Percentiles rank a stretch among this genome's conserved stretches.
These are phyloP conservation scores for Nibea albiflora DNA, from an alignment of 2,113 vertebrate species.

Conservation along the genomic window DNA sequence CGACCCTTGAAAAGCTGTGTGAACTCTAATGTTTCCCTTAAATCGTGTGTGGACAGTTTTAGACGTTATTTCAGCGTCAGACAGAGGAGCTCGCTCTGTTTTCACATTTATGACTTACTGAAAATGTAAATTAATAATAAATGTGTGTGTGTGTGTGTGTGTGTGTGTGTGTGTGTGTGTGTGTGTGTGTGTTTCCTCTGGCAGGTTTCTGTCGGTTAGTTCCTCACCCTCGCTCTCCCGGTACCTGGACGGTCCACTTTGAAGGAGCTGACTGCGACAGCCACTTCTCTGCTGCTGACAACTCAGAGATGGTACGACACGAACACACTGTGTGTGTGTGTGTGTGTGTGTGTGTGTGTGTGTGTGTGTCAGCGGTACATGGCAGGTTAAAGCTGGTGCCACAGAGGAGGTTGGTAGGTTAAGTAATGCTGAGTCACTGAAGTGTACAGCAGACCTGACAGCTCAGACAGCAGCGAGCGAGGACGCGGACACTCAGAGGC, in stretches of 20 bases:
- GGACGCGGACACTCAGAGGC: conserved; percentile 1
- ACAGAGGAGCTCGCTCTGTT: background rate
- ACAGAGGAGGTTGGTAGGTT: conserved; percentile 17
- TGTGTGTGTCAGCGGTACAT: background rate
- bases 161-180: background rate
- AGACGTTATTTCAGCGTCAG: background rate
- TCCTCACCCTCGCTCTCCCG: conserved; percentile 91
- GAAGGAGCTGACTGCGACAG: conserved; percentile 95
- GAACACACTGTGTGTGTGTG: too few relatives aligned
- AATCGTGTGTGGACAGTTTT: too few relatives aligned
- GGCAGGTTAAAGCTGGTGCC: conserved; percentile 12
- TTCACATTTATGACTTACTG: background rate
- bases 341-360: too few relatives aligned
- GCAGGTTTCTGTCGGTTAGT: conserved; percentile 92
- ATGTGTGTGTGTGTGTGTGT: too few relatives aligned
- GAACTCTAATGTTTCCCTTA: too few relatives aligned
- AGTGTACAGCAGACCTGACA: conserved; percentile 31
- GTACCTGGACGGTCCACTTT: conserved; percentile 96
- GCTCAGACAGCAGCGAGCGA: conserved; percentile 4
- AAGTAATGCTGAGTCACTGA: conserved; percentile 38
- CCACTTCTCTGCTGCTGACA: conserved; percentile 87
- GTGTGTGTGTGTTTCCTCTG: conserved; percentile 21
- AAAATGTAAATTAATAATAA: background rate
- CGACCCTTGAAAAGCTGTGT: too few relatives aligned
- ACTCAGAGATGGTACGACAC: conserved; percentile 88